Evolutionary conservation across 2,888 invertebrate species (phyloP).

Genomic region (Philonicus albiceps): DNA sequence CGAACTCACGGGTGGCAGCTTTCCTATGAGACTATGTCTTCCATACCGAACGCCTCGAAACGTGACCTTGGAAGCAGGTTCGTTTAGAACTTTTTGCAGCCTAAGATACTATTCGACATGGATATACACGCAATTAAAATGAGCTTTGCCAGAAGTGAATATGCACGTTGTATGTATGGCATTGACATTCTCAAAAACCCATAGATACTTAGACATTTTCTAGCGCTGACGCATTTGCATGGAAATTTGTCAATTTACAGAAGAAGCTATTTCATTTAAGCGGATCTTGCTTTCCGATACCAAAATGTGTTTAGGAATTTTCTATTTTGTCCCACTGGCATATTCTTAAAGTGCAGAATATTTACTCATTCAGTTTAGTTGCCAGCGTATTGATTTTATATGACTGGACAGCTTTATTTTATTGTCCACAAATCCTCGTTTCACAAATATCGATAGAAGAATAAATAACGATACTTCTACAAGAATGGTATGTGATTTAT

Average conservation of each 20-base stretch:
- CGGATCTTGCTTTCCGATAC: neutral
- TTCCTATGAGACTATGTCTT: neutral
- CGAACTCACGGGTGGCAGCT: neutral
- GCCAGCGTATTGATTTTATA: neutral
- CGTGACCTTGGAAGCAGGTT: neutral
- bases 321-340: neutral
- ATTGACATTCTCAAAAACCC: neutral
- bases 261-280: neutral
- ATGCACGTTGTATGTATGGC: neutral
- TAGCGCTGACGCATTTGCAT: conserved; percentile 20
- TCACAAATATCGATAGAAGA: too few relatives aligned
- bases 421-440: neutral
- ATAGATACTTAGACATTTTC: neutral
- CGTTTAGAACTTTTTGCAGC: neutral
- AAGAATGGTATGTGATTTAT: too few relatives aligned
- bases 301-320: neutral
- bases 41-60: neutral
- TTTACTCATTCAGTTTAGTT: neutral
- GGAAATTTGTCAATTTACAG: neutral
- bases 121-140: neutral
- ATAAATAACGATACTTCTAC: too few relatives aligned
- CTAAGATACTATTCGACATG: neutral
- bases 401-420: neutral
- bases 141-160: neutral
- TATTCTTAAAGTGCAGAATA: neutral